phyloP scores from a whole-genome alignment of 1,140 invertebrate species.

The Pogonomyrmex californicus region DNA sequence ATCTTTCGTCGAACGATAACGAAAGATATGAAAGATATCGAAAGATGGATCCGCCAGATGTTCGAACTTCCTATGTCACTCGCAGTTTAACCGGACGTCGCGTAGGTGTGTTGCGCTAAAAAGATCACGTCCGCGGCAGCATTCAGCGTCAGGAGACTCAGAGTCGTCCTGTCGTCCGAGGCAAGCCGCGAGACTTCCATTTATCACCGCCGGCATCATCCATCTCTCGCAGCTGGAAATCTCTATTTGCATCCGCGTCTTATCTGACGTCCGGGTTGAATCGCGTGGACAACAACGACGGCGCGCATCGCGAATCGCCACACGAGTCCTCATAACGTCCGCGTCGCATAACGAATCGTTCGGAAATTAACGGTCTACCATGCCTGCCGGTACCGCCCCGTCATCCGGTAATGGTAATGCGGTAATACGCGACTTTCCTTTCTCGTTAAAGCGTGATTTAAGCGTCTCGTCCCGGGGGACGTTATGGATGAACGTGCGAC shows the following conservation, averaged over 20 bases:
- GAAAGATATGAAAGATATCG: neutral
- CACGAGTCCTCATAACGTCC: constrained; percentile 24
- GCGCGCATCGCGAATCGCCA: constrained; percentile 49
- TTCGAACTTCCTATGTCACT: constrained; percentile 33
- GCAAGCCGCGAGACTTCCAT: constrained; percentile 60
- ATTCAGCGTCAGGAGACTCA: constrained; percentile 33
- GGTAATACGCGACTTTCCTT: constrained; percentile 70
- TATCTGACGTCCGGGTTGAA: constrained; percentile 75
- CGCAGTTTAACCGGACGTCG: neutral
- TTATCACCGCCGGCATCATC: constrained; percentile 80
- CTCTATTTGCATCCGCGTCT: constrained; percentile 82
- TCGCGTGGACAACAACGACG: constrained; percentile 48
- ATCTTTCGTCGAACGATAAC: neutral
- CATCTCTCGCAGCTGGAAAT: constrained; percentile 81
- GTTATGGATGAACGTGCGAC: constrained; percentile 62
- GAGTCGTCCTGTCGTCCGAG: constrained; percentile 35
- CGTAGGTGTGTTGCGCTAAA: constrained; percentile 51
- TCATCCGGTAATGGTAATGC: constrained; percentile 50
- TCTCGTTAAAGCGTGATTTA: constrained; percentile 77
- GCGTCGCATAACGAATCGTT: constrained; percentile 76
- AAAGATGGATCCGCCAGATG: neutral
- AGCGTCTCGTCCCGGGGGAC: constrained; percentile 36
- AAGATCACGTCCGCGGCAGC: constrained; percentile 15
- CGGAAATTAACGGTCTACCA: constrained; percentile 74
- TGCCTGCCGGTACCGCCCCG: constrained; percentile 51